Evolutionary conservation across 2,888 invertebrate genomes (phyloP), one percentile per base, ranked within the genome.

Genomic region (Mamestra brassicae): DNA sequence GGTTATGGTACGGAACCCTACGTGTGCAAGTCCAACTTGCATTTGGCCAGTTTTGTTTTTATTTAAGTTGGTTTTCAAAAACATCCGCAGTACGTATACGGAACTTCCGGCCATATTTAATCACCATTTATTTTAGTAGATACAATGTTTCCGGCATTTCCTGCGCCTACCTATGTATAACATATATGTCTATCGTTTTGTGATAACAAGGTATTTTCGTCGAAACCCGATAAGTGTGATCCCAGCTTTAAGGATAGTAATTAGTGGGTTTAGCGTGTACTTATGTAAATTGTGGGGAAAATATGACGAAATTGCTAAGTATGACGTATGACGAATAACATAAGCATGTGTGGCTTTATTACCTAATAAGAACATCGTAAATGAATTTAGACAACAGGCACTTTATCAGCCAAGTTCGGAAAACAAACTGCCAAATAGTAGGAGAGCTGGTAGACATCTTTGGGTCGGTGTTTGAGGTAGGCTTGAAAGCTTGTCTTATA

Each of bases 231-330:
- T 69, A 78, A 78, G 17, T 78, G 70, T 78, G 62, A 83, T 54
- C 83, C 83, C 70, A 42, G 83, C 83, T 78, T 83, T 68, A 15
- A 83, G 70, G 78, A 58, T 78, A 83, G 45, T 62, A 83, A 78
- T 78, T 78, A 83, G 78, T 78, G 63, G 78, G 57, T 54, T 68
- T 78, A 83, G 54, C 54, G 62, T 58, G 26, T 54, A 42, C 13
- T 78, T 68, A 69, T 79, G 55, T 58, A 63, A 78, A 83, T 78
- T 69, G 57, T 52, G 47, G 11, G 36, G 54, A 54, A 64, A 82
- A 55, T 67, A 74, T 80, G 61, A n/a, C 80, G 55, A 61, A 62
- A 26, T 45, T 50, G 17, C 13, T 26, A 7, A 4, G 13, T 47
- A 47, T 34, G 13, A 6, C n/a, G 38, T 42, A 74, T n/a, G 11